Evolutionary conservation across 2,797 vertebrate species (phyloP), one percentile per base, ranked within the genome.

Genomic region (Peromyscus attwateri): DNA sequence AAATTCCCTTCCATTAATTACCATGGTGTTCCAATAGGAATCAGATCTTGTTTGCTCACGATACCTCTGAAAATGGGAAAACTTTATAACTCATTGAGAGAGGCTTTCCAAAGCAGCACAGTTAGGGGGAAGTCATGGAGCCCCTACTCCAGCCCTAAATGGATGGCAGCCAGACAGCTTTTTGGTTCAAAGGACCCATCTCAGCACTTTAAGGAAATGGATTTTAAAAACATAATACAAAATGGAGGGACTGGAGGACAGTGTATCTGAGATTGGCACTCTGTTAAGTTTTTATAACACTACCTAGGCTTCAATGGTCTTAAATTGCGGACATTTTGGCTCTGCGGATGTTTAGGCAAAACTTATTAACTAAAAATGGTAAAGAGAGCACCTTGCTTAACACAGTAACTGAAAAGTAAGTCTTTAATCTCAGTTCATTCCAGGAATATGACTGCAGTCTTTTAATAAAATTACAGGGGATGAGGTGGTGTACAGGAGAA

Each of bases 81-180:
- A 17, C 5, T 1, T 4, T 34, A 49, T 13, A 17, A 29, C 4
- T 77, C 31, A 27, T 4, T 0, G 5, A 92, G 0, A 9, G 0
- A 16, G 9, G 8, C 3, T 91, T 55, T 13, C 25, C 13, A 27
- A 60, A 43, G 12, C 70, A 52, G 6, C 10, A 1, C 6, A 6
- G 2, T n/a, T 21, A 62, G 23, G 46, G 6, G 17, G 11, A 27
- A 8, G 3, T 1, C 60, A 37, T 10, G 23, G 10, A 7, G 5
- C 21, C 43, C 55, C 19, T 3, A 23, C 25, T 81, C 23, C 29
- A 10, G 10, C 66, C 31, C 6, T 10, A 66, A 6, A 43, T 5
- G 34, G 70, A 55, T 25, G 25, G 43, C 0, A 31, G 10, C 14
- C 34, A 6, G 55, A 6, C 4, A 57, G 23, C 23, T 46, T 85